Conservation (phyloP, 2,888 invertebrate genomes). For the Rhimphoctona megacephalus region DNA sequence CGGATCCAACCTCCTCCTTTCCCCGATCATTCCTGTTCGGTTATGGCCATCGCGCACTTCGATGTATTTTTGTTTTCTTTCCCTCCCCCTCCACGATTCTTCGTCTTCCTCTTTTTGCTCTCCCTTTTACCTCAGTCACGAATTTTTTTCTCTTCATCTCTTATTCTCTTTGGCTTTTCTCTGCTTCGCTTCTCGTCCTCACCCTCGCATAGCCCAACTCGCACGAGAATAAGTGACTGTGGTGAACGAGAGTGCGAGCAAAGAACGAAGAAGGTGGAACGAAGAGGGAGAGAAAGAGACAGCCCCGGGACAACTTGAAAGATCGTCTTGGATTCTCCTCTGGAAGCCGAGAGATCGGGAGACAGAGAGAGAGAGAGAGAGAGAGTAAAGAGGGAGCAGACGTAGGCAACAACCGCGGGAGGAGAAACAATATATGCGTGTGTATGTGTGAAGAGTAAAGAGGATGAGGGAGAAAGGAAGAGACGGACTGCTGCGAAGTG, state of each 20-base stretch:
- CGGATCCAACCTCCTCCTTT: conserved; percentile 68
- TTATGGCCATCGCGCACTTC: conserved; percentile 63
- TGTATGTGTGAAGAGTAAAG: conserved; percentile 62
- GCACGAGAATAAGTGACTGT: conserved; percentile 48
- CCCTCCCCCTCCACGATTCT: conserved; percentile 65
- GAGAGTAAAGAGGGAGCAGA: conserved; percentile 23
- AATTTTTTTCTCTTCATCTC: conserved; percentile 55
- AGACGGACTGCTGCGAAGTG: conserved; percentile 62
- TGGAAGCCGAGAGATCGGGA: conserved; percentile 76
- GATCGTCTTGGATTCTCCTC: conserved; percentile 59
- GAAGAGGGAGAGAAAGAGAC: conserved; percentile 57
- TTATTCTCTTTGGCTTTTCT: conserved; percentile 53
- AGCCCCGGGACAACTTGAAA: conserved; percentile 50
- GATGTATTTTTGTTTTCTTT: conserved; percentile 62
- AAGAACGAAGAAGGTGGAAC: conserved; percentile 32
- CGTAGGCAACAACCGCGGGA: conserved; percentile 43
- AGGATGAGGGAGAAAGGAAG: conserved; percentile 50
- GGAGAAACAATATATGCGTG: conserved; percentile 37
- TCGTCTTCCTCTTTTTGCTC: conserved; percentile 66
- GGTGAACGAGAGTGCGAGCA: conserved; percentile 50
- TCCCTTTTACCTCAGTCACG: conserved; percentile 40
- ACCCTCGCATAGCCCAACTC: conserved; percentile 41
- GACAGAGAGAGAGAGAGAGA: conserved; percentile 63
- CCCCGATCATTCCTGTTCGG: conserved; percentile 68
- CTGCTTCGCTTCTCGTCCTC: conserved; percentile 41